Evolutionary conservation across 2,113 vertebrate species (phyloP), one percentile per base, ranked within the genome.

Genomic region (Xenopus laevis): DNA sequence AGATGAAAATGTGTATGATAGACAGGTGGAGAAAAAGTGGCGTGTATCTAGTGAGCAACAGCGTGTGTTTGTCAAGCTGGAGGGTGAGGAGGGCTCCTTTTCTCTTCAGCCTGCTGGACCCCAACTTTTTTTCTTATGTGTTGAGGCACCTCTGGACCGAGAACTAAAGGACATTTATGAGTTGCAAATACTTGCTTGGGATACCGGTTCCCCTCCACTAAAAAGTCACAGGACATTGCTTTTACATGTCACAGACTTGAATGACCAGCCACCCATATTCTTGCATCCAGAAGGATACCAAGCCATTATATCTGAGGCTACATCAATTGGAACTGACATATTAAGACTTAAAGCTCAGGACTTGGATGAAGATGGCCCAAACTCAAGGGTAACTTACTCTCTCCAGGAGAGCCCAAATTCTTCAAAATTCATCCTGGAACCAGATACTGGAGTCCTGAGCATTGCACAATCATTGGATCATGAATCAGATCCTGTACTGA

Each of bases 211-310:
- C 18, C 95, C 95, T 1, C 85, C 92, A 0, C 79, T 95, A 71
- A 90, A 85, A 68, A 82, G 87, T 0, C 87, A 90, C 73, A 78
- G 68, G 18, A 79, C 84, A 1, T 79, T 98, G 66, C 77, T 91
- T 46, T 78, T 98, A 16, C 85, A 80, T 61, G 83, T 98, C 47
- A 67, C 85, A 0, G 96, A 96, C 81, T 64, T 90, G 64, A 98
- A 98, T 1, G 96, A 97, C 78, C 92, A 93, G 78, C 73, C 81
- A 0, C 95, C 95, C 0, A 47, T 79, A 1, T 98, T 98, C 79
- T 84, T 87, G 21, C 86, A 82, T 65, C 81, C 89, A 2, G 59
- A 76, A 52, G 79, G 40, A 3, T 94, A 93, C 75, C 16, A 68
- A 0, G 84, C 90, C 15, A 77, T 81, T 0, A 85, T 97, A 13